Evolutionary conservation across 2,797 vertebrate species (phyloP), one percentile per base, ranked within the genome.

Genomic region (Sebastes nivosus): DNA sequence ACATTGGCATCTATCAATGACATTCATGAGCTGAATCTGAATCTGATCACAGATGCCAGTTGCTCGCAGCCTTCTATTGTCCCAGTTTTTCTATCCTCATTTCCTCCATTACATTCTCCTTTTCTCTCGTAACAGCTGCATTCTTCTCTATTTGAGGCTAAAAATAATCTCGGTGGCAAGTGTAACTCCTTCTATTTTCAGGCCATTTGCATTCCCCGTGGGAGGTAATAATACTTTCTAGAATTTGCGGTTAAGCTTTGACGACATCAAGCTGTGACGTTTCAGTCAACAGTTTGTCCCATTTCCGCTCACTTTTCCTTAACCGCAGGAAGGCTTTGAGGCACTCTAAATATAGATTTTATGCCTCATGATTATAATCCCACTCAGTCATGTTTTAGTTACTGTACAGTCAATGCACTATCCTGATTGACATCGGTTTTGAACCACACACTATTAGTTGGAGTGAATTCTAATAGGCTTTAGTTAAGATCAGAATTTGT

Each of bases 11-110:
- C 29, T 61, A 68, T 84, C 52, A 76, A 20, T 67, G 58, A 68
- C 72, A 66, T 68, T 82, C 42, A 81, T 84, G 60, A 85, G 34
- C 38, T 66, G 52, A 81, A 76, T 83, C 55, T 3, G 50, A 79
- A 46, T 46, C 42, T 46, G 32, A 70, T 86, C 67, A 69, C 20
- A 59, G 68, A 68, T 81, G 55, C 52, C 27, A 80, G n/a, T 77
- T 79, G 42, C 73, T 69, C 61, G 38, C 46, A 75, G 61, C 20
- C 36, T 42, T 38, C 50, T 34, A 63, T 81, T 78, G 70, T 84
- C 60, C 65, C 54, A 76, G 13, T 52, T 74, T 69, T 77, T 22
- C 34, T 58, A 16, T 67, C 38, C 20, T 57, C 30, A 34, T 88
- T 83, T 76, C 66, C 68, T 63, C 59, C 36, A 54, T 12, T 77